Conservation (phyloP, 2,113 vertebrate genomes). For the Pristiophorus japonicus region DNA sequence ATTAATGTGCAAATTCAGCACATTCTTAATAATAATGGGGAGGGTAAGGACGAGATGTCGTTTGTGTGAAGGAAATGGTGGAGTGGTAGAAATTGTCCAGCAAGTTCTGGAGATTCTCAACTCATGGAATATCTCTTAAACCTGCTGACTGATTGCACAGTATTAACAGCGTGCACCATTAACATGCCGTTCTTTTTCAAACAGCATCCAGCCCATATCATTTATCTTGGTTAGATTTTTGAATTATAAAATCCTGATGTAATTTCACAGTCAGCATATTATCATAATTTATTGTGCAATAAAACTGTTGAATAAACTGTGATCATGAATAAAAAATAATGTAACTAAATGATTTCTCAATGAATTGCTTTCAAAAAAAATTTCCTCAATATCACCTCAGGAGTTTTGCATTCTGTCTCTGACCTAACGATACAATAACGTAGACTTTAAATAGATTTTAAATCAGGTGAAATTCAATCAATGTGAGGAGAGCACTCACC, state of each 20-base stretch:
- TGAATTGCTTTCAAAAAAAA: not conserved
- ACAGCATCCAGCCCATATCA: not conserved
- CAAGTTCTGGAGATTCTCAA: not conserved
- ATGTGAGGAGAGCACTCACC: not conserved
- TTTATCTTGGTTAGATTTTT: not conserved
- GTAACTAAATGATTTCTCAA: not conserved
- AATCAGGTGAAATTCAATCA: not conserved
- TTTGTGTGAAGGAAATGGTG: not conserved
- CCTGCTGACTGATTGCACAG: not conserved
- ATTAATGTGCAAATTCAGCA: not conserved
- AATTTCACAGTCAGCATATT: not conserved
- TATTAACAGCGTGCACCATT: not conserved
- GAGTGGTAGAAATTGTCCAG: not conserved
- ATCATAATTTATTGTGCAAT: not conserved
- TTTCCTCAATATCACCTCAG: not conserved
- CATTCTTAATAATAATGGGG: not conserved
- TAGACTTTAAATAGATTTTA: not conserved
- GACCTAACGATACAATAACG: not conserved
- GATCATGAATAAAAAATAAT: not conserved
- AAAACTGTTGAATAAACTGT: not conserved
- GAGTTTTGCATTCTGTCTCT: not conserved
- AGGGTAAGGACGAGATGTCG: not conserved
- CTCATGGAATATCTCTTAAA: not conserved
- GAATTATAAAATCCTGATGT: conserved; percentile 1
- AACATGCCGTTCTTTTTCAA: not conserved